phyloP scores from a whole-genome alignment of 2,888 invertebrate species.

The Salpingus planirostris region DNA sequence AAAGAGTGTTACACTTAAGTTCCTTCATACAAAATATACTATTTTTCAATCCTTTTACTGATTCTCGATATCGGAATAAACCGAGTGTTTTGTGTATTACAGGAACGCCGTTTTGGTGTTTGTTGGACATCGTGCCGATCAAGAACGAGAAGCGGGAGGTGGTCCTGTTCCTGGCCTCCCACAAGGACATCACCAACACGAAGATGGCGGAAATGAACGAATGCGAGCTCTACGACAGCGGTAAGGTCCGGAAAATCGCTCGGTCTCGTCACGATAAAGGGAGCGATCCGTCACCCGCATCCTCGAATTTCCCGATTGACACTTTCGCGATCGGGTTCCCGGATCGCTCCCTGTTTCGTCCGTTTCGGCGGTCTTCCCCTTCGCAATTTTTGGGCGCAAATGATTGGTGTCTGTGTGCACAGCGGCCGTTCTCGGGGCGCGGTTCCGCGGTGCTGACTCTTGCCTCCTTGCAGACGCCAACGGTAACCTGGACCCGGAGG shows the following conservation, averaged over 20 bases:
- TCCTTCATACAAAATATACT: background rate
- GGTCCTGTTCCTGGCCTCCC: slow-evolving; percentile 89
- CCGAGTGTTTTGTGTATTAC: no score
- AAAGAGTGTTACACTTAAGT: background rate
- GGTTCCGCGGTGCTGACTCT: slow-evolving; percentile 71
- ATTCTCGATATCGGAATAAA: no score
- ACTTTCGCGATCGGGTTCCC: no score
- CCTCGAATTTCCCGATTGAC: no score
- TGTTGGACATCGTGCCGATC: slow-evolving; percentile 94
- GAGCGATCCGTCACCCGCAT: no score
- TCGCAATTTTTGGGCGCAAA: slow-evolving; percentile 8
- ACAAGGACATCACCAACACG: slow-evolving; percentile 91
- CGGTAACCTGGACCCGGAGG: slow-evolving; percentile 64
- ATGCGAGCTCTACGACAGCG: slow-evolving; percentile 79
- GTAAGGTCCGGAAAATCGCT: no score
- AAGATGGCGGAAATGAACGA: slow-evolving; percentile 81
- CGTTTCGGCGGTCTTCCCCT: no score
- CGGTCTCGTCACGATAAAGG: no score
- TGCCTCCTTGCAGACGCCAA: slow-evolving; percentile 75
- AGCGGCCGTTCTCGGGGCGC: slow-evolving; percentile 71
- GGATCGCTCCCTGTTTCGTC: no score
- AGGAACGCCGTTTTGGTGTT: slow-evolving; percentile 92
- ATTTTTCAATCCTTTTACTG: no score
- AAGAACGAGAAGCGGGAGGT: slow-evolving; percentile 97
- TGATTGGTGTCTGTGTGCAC: no score